Evolutionary conservation across 2,113 vertebrate species (phyloP).

Genomic region (Pogona vitticeps): DNA sequence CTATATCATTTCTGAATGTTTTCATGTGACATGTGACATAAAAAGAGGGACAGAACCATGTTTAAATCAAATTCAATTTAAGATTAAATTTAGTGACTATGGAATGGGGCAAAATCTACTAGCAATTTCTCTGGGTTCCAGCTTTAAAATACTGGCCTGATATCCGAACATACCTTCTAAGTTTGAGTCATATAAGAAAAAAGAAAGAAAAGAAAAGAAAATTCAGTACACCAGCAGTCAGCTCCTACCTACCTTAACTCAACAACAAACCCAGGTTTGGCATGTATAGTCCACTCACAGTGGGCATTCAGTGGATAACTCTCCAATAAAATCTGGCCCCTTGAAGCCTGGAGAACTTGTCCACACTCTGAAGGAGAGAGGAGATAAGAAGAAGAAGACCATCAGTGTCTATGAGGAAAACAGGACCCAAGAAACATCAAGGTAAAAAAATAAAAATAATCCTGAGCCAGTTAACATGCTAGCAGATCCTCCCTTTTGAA

Average conservation of each 20-base stretch:
- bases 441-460: no score
- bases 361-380: slow-evolving; percentile 87
- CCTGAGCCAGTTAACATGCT: no score
- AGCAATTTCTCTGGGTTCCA: neutral
- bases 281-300: slow-evolving; percentile 94
- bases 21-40: neutral
- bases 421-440: neutral
- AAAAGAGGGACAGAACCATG: neutral
- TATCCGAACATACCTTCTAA: neutral
- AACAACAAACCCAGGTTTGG: slow-evolving; percentile 86
- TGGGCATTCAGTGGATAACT: slow-evolving; percentile 94
- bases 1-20: neutral
- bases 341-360: slow-evolving; percentile 84
- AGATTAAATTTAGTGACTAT: neutral
- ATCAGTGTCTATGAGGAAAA: slow-evolving; percentile 13
- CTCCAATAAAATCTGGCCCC: slow-evolving; percentile 92
- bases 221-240: slow-evolving; percentile 6
- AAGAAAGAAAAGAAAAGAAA: no score
- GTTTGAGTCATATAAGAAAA: neutral
- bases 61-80: neutral
- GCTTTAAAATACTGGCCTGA: neutral
- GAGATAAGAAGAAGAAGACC: slow-evolving; percentile 14
- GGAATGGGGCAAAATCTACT: no score
- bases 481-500: neutral
- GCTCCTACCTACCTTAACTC: slow-evolving; percentile 84